Evolutionary conservation across 1,140 invertebrate genomes (phyloP), one percentile per base, ranked within the genome.

Genomic region (Pseudachorutes palmiensis): DNA sequence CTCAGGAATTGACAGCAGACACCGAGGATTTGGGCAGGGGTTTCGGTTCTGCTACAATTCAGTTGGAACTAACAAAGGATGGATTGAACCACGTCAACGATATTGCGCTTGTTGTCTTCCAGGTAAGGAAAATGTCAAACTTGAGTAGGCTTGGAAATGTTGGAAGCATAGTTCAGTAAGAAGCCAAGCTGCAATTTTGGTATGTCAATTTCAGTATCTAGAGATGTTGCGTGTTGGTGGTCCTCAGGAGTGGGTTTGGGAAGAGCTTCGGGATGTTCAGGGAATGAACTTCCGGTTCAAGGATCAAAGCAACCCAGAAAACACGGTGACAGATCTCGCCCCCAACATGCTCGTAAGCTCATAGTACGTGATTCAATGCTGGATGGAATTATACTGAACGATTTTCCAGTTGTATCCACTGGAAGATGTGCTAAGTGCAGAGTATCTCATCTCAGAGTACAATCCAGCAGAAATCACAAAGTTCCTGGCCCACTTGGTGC

Each of bases 11-110:
- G 22, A 80, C 87, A 36, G 87, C 88, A 9, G 93, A 92, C 0
- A 85, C 85, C 60, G 84, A 87, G 67, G 80, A 81, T 57, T 86
- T 86, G 0, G 88, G 87, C 1, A 84, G 88, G 71, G 94, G 94
- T 1, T 94, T 96, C 77, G 87, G 85, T 12, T 94, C 95, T 79
- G 95, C 97, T 78, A 85, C 83, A 31, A 84, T 97, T 16, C 84
- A 85, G 69, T 88, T 96, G 9, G 93, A 97, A 80, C 81, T 98
- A 30, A 96, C 94, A 0, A 89, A 94, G 77, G 87, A 94, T 70
- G 95, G 94, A 16, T 85, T 95, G 9, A 74, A 79, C 1, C 89
- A 94, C 76, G 80, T 88, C 0, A 88, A 95, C 76, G 90, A 94
- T 70, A 93, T 98, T 75, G 83, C 95, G 0, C 80, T 83, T 29